A percentile compares a stretch with the other conserved stretches of the same genome.
Conservation (phyloP, 2,113 vertebrate genomes). For the Megaleporinus macrocephalus region DNA sequence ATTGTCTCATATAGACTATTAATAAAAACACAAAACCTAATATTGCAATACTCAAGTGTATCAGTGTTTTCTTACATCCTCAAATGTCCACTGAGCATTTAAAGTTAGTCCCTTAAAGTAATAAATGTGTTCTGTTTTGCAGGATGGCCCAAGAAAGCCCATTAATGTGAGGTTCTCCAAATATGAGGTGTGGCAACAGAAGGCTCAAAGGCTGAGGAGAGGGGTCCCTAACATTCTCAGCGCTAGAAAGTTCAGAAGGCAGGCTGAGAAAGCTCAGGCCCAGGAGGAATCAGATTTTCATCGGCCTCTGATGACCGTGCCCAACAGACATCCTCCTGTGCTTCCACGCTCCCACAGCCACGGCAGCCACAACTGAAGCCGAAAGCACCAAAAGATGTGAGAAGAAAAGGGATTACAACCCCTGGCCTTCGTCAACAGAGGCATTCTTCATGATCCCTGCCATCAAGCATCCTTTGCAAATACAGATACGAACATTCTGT, state of each 20-base stretch:
- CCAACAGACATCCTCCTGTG: constrained; percentile 79
- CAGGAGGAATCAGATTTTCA: constrained; percentile 81
- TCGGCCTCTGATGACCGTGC: constrained; percentile 85
- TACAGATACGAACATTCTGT: constrained; percentile 50
- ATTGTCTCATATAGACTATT: too few relatives aligned
- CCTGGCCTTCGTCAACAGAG: constrained; percentile 57
- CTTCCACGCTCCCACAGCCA: constrained; percentile 52
- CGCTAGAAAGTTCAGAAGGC: constrained; percentile 82
- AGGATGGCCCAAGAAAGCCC: constrained; percentile 84
- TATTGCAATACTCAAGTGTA: too few relatives aligned
- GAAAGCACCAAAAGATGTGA: constrained; percentile 64
- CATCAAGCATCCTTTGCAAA: constrained; percentile 42
- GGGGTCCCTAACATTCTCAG: constrained; percentile 83
- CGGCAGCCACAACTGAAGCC: constrained; percentile 73
- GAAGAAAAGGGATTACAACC: constrained; percentile 68
- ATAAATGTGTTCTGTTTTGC: constrained; percentile 38
- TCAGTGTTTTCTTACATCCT: too few relatives aligned
- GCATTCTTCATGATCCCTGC: constrained; percentile 65
- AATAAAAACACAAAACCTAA: too few relatives aligned
- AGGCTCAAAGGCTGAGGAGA: constrained; percentile 86
- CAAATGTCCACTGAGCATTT: background rate
- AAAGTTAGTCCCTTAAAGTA: too few relatives aligned
- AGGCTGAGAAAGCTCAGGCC: constrained; percentile 81
- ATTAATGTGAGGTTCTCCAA: constrained; percentile 83
- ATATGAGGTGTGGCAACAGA: constrained; percentile 88